Conservation (phyloP, 2,797 vertebrate species). For the Anolis apletophallus region DNA sequence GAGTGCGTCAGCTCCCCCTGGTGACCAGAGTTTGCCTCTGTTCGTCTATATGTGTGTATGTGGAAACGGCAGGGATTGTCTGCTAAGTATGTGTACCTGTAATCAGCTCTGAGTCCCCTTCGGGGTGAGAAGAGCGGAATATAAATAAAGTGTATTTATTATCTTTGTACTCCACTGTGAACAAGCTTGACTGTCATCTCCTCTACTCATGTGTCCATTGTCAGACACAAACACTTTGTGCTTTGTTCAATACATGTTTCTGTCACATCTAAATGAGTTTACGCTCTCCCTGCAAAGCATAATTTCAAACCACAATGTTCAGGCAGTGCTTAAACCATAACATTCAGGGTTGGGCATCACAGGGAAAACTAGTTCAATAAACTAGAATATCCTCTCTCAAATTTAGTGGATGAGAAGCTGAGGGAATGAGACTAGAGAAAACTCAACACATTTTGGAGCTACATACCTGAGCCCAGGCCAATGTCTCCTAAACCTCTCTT, state of each 20-base stretch:
- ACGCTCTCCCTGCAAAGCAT: neutral
- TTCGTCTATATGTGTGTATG: no score
- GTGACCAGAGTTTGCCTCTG: no score
- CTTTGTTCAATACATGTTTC: neutral
- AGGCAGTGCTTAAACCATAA: neutral
- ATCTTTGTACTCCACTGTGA: neutral
- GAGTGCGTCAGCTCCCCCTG: no score
- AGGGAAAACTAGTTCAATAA: neutral
- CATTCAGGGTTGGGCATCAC: neutral
- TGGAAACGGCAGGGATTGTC: no score
- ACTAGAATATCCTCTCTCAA: neutral
- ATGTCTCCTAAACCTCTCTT: neutral
- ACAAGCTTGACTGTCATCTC: neutral
- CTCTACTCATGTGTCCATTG: neutral
- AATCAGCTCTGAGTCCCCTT: no score
- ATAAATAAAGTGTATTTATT: no score
- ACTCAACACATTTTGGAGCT: neutral
- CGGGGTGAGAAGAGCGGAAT: no score
- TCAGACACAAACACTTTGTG: neutral
- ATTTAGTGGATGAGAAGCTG: neutral
- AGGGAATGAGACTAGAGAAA: neutral
- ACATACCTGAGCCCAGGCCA: neutral
- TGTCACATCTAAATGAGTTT: neutral
- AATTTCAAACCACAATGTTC: neutral
- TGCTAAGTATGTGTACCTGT: no score